phyloP scores from a whole-genome alignment of 2,888 invertebrate species.

The Caenorhabditis sp. region DNA sequence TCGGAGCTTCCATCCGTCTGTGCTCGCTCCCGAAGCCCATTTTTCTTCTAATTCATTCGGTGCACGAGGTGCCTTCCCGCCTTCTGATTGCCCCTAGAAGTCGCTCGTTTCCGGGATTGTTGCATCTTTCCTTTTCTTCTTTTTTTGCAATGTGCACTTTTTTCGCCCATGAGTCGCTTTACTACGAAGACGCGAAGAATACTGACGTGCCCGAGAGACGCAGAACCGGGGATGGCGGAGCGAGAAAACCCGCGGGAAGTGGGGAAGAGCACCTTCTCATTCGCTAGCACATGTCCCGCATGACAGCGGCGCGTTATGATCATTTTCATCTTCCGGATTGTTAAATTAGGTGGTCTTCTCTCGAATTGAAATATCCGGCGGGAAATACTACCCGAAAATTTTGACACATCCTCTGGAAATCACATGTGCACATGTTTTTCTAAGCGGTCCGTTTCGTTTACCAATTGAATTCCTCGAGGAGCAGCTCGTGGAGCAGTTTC shows the following conservation, averaged over 20 bases:
- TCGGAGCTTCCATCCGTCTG: neutral
- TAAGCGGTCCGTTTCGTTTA: constrained; percentile 1
- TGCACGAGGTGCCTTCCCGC: constrained; percentile 12
- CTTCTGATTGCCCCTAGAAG: constrained; percentile 34
- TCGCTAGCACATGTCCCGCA: constrained; percentile 34
- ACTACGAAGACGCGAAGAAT: constrained; percentile 18
- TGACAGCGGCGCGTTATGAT: constrained; percentile 44
- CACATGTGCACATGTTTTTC: constrained; percentile 24
- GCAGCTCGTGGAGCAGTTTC: neutral
- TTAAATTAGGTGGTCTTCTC: too few species aligned
- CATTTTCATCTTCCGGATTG: constrained; percentile 20
- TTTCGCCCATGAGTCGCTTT: constrained; percentile 24
- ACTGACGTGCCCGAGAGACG: constrained; percentile 19
- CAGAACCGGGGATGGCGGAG: constrained; percentile 8
- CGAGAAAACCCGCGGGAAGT: constrained; percentile 28
- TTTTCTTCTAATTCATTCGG: constrained; percentile 19
- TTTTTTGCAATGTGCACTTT: constrained; percentile 17
- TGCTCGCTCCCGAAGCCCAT: constrained; percentile 4
- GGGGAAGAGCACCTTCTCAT: constrained; percentile 24
- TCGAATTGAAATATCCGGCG: too few species aligned
- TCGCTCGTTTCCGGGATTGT: constrained; percentile 8
- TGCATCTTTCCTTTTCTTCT: constrained; percentile 2
- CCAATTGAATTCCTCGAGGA: neutral
- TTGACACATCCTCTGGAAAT: too few species aligned
- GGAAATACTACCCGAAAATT: too few species aligned